These are phyloP conservation scores for Acrossocheilus wenchowensis DNA, from an alignment of 2,797 vertebrate genomes.

Conservation along the genomic window DNA sequence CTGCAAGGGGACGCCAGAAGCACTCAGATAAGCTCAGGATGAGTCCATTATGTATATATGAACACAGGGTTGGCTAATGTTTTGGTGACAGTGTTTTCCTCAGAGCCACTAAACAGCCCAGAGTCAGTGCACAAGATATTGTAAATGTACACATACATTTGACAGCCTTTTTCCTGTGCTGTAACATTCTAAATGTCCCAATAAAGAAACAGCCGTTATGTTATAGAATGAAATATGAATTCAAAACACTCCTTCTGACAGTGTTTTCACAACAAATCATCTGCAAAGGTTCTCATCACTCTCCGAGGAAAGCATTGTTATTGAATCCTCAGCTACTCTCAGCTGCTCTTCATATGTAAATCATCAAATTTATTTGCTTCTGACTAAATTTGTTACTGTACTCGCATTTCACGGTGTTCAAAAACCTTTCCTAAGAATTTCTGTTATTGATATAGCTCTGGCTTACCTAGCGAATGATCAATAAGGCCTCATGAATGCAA, in stretches of 20 bases:
- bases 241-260: background rate
- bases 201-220: background rate
- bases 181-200: background rate
- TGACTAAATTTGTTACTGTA: background rate
- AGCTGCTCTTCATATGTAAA: conserved; percentile 15
- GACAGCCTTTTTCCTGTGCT: background rate
- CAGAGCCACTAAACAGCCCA: background rate
- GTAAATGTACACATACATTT: background rate
- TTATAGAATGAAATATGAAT: background rate
- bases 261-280: conserved; percentile 11
- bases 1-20: background rate
- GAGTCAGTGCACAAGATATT: background rate
- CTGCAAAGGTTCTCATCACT: background rate
- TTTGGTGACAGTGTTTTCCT: background rate
- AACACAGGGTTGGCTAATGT: conserved; percentile 11
- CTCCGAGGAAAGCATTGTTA: background rate
- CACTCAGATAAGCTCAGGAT: conserved; percentile 25
- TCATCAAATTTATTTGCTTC: conserved; percentile 42
- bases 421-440: background rate
- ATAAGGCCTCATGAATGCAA: background rate
- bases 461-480: background rate
- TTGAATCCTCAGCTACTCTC: background rate
- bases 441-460: background rate
- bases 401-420: background rate
- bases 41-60: conserved; percentile 15